A percentile compares a stretch with the other conserved stretches of the same genome.
These are phyloP conservation scores for Epistrophe grossulariae DNA, from an alignment of 2,888 invertebrate species.

Conservation along the genomic window DNA sequence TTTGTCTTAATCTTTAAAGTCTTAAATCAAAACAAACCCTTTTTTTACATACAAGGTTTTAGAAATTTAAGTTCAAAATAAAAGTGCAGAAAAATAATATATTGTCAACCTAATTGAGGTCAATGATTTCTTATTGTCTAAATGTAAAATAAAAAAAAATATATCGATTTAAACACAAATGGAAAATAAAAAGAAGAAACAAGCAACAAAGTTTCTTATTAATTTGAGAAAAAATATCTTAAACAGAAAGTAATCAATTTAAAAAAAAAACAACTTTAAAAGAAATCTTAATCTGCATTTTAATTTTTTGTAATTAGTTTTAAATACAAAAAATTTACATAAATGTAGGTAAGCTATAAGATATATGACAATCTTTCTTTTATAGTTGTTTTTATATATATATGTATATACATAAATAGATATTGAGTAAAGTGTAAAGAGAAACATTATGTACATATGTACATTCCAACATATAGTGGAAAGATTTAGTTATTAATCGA, in stretches of 20 bases:
- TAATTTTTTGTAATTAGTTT: slow-evolving; percentile 63
- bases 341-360: background rate
- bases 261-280: slow-evolving; percentile 28
- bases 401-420: no score
- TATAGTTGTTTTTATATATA: no score
- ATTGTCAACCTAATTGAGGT: background rate
- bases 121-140: background rate
- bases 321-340: slow-evolving; percentile 3
- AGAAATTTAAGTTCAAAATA: background rate
- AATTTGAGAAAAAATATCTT: slow-evolving; percentile 1
- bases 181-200: background rate
- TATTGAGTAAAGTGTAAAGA: no score
- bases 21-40: no score
- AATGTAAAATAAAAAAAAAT: background rate
- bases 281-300: slow-evolving; percentile 70
- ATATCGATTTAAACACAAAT: background rate
- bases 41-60: background rate
- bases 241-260: slow-evolving; percentile 18
- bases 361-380: slow-evolving; percentile 28
- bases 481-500: slow-evolving; percentile 23
- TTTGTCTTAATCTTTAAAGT: no score
- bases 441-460: background rate
- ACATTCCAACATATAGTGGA: background rate
- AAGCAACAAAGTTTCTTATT: background rate
- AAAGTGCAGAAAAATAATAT: background rate